Percentiles rank a stretch among this genome's conserved stretches.
Conservation (phyloP, 2,113 vertebrate species). For the Cyanoramphus novaezelandiae region DNA sequence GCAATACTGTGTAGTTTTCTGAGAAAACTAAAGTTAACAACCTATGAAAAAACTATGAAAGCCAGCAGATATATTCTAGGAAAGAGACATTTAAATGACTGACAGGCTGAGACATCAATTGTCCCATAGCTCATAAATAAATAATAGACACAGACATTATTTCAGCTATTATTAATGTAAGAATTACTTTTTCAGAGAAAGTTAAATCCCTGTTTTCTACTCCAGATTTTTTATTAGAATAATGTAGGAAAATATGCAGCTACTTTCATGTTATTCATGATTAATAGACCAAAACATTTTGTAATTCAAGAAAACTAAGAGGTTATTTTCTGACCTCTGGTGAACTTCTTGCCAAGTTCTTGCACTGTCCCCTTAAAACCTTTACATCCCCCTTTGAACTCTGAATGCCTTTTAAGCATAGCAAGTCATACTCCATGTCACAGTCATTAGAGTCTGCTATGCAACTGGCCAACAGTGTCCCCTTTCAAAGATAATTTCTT, state of each 20-base stretch:
- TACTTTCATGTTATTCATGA: neutral
- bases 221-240: neutral
- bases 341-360: neutral
- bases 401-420: neutral
- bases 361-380: neutral
- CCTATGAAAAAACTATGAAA: neutral
- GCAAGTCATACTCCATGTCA: neutral
- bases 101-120: neutral
- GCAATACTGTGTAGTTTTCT: neutral
- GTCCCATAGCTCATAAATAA: slow-evolving; percentile 15
- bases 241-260: neutral
- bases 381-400: neutral
- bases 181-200: neutral
- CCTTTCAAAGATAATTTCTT: neutral
- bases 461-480: neutral
- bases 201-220: neutral
- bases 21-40: neutral
- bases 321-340: neutral
- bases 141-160: neutral
- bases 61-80: neutral
- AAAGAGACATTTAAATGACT: neutral
- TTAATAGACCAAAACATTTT: neutral
- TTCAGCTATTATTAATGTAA: neutral
- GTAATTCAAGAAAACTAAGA: neutral
- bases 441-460: neutral